Evolutionary conservation across 2,113 vertebrate genomes (phyloP), one percentile per base, ranked within the genome.

Genomic region (Mirounga angustirostris): DNA sequence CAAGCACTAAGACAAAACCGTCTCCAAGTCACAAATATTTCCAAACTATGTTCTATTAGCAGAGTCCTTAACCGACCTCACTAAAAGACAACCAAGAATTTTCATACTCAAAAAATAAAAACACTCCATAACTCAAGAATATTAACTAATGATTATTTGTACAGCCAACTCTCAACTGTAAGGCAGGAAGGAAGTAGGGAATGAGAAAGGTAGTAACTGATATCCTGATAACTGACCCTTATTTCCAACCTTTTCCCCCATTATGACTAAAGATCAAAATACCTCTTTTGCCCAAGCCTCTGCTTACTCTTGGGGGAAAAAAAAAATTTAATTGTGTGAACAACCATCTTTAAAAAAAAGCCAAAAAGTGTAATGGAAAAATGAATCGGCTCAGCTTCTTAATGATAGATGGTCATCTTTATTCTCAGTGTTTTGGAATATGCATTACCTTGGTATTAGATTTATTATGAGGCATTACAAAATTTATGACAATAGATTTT

Each of bases 51-150:
- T 46, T 89, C 54, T 89, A 80, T 65, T 80, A 89, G 43, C n/a
- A 96, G 81, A 84, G 73, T 92, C 82, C 87, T 96, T 90, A 97
- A 71, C 58, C 96, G 95, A 94, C 79, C 89, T 90, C 58, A 61
- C 0, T 67, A 46, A 88, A 92, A 94, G 61, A 82, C 52, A 92
- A 91, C 18, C 67, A 89, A 94, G 56, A 89, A 90, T 98, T 93
- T 95, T 54, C 80, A 80, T 14, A 56, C 46, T 61, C 4, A 54
- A 69, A 92, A 69, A 78, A 50, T 0, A 56, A 59, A 87, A 93
- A 87, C 12, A 33, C 8, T 76, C 21, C 33, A 52, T 80, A 79
- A 92, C 19, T 95, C 46, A 80, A 89, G 59, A 96, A 83, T 79
- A 76, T 81, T 63, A 80, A 65, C 33, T 58, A 58, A 88, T 73